Conservation (phyloP, 2,113 vertebrate species). For the Cynoglossus semilaevis region DNA sequence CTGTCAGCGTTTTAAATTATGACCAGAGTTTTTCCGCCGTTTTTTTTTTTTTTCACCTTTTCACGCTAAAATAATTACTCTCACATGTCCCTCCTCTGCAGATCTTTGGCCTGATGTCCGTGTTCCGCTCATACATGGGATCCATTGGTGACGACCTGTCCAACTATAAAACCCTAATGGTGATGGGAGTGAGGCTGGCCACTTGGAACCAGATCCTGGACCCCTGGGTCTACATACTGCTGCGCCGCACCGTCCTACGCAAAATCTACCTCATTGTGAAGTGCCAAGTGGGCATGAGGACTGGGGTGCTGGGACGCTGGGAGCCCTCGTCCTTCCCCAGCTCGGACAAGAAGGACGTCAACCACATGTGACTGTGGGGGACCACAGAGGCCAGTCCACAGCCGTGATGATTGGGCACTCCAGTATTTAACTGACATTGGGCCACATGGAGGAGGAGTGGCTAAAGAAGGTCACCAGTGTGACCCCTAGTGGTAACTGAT, state of each 20-base stretch:
- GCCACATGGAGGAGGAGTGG: no score
- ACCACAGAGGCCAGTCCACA: no score
- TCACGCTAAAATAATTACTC: background rate
- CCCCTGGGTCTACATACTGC: conserved; percentile 91
- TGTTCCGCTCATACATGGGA: conserved; percentile 58
- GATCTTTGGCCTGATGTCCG: conserved; percentile 71
- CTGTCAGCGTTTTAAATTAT: no score
- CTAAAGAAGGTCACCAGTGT: no score
- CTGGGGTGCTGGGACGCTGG: conserved; percentile 73
- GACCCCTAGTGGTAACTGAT: no score
- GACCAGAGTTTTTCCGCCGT: background rate
- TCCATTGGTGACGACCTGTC: conserved; percentile 47
- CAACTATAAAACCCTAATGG: conserved; percentile 72
- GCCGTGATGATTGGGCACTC: no score
- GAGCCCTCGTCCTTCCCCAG: conserved; percentile 79
- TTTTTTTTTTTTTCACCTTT: background rate
- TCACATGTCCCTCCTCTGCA: conserved; percentile 39
- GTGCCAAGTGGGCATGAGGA: conserved; percentile 63
- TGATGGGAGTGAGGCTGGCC: conserved; percentile 82
- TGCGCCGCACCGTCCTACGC: conserved; percentile 83
- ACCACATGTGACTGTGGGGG: conserved; percentile 60
- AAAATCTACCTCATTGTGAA: conserved; percentile 80
- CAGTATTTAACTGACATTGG: no score
- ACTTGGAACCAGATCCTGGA: conserved; percentile 91
- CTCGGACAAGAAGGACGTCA: conserved; percentile 76